A percentile compares a stretch with the other conserved stretches of the same genome.
These are phyloP conservation scores for Chloromyia formosa DNA, from an alignment of 2,888 invertebrate species.

Conservation along the genomic window DNA sequence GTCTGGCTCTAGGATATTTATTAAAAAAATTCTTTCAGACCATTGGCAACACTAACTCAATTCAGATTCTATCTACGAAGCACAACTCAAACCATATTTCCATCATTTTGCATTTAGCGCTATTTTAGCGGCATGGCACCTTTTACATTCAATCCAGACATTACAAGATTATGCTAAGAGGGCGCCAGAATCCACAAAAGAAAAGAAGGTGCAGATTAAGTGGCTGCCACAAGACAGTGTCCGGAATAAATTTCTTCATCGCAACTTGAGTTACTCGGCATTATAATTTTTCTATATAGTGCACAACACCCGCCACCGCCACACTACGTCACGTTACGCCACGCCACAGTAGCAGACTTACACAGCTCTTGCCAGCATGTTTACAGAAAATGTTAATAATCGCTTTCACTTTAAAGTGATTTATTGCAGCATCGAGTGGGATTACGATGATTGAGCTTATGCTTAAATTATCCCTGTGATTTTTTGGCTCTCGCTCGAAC, in stretches of 20 bases:
- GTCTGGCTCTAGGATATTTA: too few relatives aligned
- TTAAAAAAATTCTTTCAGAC: too few relatives aligned
- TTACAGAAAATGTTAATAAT: constrained; percentile 47
- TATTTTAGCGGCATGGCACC: constrained; percentile 28
- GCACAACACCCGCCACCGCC: neutral
- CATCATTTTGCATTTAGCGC: constrained; percentile 41
- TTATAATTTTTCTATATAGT: constrained; percentile 34
- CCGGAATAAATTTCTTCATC: constrained; percentile 31
- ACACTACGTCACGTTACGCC: neutral
- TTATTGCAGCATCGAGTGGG: constrained; percentile 41
- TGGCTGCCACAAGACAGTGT: constrained; percentile 37
- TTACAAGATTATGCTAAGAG: constrained; percentile 40
- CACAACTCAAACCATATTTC: constrained; percentile 19
- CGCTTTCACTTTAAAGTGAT: constrained; percentile 46
- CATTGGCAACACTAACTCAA: constrained; percentile 2
- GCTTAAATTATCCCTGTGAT: constrained; percentile 33
- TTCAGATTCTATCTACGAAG: neutral
- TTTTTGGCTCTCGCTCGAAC: constrained; percentile 29
- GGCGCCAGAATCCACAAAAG: constrained; percentile 29
- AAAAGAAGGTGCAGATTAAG: constrained; percentile 41
- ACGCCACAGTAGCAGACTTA: neutral
- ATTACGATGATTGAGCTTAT: constrained; percentile 33
- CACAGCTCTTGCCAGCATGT: constrained; percentile 6
- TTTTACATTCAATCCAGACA: constrained; percentile 37
- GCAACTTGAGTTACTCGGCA: constrained; percentile 18